Evolutionary conservation across 2,797 vertebrate genomes (phyloP), one percentile per base, ranked within the genome.

Genomic region (Gambusia yucatana): DNA sequence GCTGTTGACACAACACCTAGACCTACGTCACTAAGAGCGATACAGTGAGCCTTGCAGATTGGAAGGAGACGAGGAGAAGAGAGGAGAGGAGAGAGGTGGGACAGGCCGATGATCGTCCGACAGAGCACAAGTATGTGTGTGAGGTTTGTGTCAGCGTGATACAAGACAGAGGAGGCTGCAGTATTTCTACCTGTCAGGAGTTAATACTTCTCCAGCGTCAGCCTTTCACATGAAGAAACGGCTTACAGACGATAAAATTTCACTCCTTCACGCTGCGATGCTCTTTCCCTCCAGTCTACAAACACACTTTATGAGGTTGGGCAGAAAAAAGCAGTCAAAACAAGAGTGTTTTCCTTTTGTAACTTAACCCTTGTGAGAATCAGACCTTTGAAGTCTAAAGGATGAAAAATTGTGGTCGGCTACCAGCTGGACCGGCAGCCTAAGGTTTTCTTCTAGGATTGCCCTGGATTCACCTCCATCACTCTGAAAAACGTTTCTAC

Each of bases 1-100:
- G 8, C 74, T 90, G 89, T 90, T 92, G 89, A 93, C 86, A 87
- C 84, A 75, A 79, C 84, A 48, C 73, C 84, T 89, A 73, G 25
- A 82, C 81, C 79, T 75, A 81, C 79, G 63, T 91, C 85, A 90
- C 77, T 22, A 6, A 77, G 76, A 25, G 77, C 5, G 55, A 52
- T 72, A 75, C 78, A 87, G 76, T 41, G 46, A 84, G 78, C 22
- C 89, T 91, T 87, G 85, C 43, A 85, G 55, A 55, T 73, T 61
- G 72, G 72, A 65, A 77, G 39, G 73, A 75, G 85, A 69, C 25
- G 81, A 69, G 59, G 78, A 8, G 63, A 17, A 13, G 36, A 36
- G 6, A 20, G 41, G 77, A 75, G 76, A 22, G 57, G 86, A 63
- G 81, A 39, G 82, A 28, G 48, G 47, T 25, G 77, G 82, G 88